These are phyloP conservation scores for Margaritifera margaritifera DNA, from an alignment of 2,888 invertebrate genomes.

Conservation along the genomic window DNA sequence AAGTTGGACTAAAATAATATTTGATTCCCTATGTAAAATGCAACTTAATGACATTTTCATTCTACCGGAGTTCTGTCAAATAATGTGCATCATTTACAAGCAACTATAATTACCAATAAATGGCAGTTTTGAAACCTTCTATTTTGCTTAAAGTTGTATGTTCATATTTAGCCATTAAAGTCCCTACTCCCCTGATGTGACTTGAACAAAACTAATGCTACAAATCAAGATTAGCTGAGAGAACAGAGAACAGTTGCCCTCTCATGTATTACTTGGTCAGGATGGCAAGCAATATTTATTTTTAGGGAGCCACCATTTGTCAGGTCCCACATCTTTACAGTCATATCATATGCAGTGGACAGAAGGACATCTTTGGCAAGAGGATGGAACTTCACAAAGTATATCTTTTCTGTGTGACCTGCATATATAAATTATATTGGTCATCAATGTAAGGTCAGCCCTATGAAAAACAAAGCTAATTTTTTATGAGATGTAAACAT, in stretches of 20 bases:
- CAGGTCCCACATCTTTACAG: conserved; percentile 89
- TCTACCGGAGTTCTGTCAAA: too few relatives aligned
- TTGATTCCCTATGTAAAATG: too few relatives aligned
- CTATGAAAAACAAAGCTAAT: background rate
- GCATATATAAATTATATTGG: conserved; percentile 14
- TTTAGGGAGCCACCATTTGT: conserved; percentile 73
- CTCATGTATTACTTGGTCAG: conserved; percentile 79
- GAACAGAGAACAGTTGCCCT: background rate
- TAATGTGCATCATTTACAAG: too few relatives aligned
- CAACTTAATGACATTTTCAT: too few relatives aligned
- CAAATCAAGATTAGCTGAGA: background rate
- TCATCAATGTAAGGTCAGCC: conserved; percentile 1
- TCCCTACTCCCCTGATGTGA: too few relatives aligned
- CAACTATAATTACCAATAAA: too few relatives aligned
- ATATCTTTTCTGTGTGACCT: conserved; percentile 93
- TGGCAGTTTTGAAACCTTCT: too few relatives aligned
- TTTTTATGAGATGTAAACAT: background rate
- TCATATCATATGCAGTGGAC: conserved; percentile 92
- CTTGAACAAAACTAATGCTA: too few relatives aligned
- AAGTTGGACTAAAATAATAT: too few relatives aligned
- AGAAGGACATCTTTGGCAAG: conserved; percentile 88
- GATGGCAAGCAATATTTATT: conserved; percentile 83
- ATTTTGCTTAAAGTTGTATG: too few relatives aligned
- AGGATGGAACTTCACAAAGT: conserved; percentile 89
- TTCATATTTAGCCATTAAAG: too few relatives aligned